Evolutionary conservation across 2,113 vertebrate species (phyloP), one percentile per base, ranked within the genome.

Genomic region (Neopipo cinnamomea): DNA sequence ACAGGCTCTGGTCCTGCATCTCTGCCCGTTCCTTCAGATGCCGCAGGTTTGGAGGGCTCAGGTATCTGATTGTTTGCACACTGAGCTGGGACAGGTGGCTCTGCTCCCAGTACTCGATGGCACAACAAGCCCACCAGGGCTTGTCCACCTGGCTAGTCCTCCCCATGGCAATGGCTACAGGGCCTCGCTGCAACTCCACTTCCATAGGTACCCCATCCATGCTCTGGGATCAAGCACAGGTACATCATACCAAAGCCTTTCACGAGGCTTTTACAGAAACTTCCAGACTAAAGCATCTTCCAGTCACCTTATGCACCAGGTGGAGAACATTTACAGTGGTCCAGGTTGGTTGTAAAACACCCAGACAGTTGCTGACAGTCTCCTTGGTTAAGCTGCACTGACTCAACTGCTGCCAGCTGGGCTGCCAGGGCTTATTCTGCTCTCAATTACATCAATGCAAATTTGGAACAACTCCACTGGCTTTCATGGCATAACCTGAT

Each of bases 41-140:
- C 83, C 84, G 59, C 25, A 41, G 53, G 31, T 47, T 84, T 35
- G 1, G 11, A 46, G 53, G 79, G 35, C 53, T 83, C 31, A 25
- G 85, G 41, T 41, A 19, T 53, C 47, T 8, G 13, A 25, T 42
- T 0, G 0, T 70, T 37, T 35, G 49, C n/a, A 35, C 1, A 1
- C 58, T 22, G 72, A 58, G 73, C 37, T 4, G 6, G 62, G 47
- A 41, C 11, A 33, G 25, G n/a, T 20, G 1, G 4, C 11, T 72
- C 49, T 47, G 62, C 46, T 85, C 59, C 44, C 81, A 28, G 52
- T 4, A 37, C 50, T 79, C 4, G 9, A 6, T 3, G 33, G 30
- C 74, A 28, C 17, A 12, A 39, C 17, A 27, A 75, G 23, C 11
- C 33, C 83, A 53, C 9, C 17, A n/a, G 50, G 50, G 25, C 50